Conservation (phyloP, 2,113 vertebrate species). For the Oreochromis aureus region DNA sequence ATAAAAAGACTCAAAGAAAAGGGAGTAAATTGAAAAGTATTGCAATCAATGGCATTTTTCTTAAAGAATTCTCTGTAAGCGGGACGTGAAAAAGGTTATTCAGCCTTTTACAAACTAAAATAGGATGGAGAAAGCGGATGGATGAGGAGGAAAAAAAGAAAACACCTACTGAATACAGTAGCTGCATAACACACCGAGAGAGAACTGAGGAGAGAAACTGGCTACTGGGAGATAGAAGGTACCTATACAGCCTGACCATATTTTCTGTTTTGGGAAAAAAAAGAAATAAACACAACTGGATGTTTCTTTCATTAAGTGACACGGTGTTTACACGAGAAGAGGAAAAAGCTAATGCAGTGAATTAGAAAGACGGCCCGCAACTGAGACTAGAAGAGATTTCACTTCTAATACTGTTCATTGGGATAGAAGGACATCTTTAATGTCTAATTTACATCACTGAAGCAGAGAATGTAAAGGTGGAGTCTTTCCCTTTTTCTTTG, state of each 20-base stretch:
- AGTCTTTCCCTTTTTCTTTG: neutral
- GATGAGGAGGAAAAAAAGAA: neutral
- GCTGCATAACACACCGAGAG: constrained; percentile 46
- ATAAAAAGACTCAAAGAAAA: neutral
- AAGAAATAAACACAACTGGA: neutral
- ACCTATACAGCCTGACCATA: neutral
- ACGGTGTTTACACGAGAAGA: neutral
- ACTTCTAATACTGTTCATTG: constrained; percentile 3
- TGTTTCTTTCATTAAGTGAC: neutral
- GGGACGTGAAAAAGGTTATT: neutral
- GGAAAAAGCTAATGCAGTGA: neutral
- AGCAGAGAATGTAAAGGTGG: neutral
- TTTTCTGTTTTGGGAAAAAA: neutral
- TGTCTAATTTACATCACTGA: neutral
- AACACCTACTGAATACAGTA: constrained; percentile 10
- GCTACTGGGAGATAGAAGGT: neutral
- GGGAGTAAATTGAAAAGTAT: constrained; percentile 22
- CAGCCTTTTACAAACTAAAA: constrained; percentile 18
- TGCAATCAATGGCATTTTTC: constrained; percentile 38
- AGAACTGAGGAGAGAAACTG: constrained; percentile 27
- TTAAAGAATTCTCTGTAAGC: neutral
- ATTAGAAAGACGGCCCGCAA: neutral
- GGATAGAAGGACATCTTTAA: neutral
- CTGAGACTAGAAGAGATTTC: constrained; percentile 1
- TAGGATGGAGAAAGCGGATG: neutral